These are phyloP conservation scores for Sphaeridia pumilis DNA, from an alignment of 2,888 invertebrate genomes.

Conservation along the genomic window DNA sequence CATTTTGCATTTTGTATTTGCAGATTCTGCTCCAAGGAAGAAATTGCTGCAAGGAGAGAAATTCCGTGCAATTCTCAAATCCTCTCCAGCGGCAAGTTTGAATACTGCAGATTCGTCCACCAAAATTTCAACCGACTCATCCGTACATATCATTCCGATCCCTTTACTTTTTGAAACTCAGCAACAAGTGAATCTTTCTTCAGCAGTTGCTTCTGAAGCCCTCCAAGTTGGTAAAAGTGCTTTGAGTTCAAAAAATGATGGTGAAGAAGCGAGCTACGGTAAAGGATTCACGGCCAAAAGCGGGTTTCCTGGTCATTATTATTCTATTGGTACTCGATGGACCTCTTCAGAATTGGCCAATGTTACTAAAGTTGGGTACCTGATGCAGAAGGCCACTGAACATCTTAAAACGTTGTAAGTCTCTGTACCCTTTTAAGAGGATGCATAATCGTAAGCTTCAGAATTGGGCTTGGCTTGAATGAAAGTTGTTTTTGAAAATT, in stretches of 20 bases:
- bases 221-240: not conserved
- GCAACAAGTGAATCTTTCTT: not conserved
- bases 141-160: not conserved
- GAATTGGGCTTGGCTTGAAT: too few relatives aligned
- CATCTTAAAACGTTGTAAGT: too few relatives aligned
- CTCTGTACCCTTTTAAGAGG: too few relatives aligned
- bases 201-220: not conserved
- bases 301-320: not conserved
- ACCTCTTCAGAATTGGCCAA: conserved; percentile 51
- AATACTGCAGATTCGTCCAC: not conserved
- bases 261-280: too few relatives aligned
- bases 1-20: too few relatives aligned
- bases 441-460: too few relatives aligned
- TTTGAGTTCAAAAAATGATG: too few relatives aligned
- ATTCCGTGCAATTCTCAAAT: too few relatives aligned
- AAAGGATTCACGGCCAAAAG: not conserved
- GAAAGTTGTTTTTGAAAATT: conserved; percentile 37
- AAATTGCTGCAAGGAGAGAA: too few relatives aligned
- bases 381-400: conserved; percentile 50
- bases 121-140: too few relatives aligned
- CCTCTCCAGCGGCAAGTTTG: too few relatives aligned
- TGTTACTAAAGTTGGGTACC: conserved; percentile 54
- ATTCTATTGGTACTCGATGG: conserved; percentile 37
- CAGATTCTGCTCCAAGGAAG: too few relatives aligned
- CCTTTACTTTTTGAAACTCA: not conserved